Evolutionary conservation across 2,113 vertebrate genomes (phyloP).

Genomic region (Eclectus roratus): DNA sequence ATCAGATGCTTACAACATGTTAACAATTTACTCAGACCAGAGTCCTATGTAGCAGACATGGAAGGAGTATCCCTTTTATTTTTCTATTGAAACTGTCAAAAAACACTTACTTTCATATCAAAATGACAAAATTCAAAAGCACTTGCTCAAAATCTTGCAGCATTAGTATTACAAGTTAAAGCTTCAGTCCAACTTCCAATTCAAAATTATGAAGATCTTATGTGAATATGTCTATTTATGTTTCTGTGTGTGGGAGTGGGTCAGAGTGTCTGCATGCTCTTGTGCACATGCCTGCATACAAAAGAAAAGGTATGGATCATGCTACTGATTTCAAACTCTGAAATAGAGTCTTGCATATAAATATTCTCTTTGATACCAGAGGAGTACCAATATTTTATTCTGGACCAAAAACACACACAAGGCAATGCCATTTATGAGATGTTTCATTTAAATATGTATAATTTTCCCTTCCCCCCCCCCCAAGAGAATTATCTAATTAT

Average conservation of each 20-base stretch:
- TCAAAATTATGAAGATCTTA: not conserved
- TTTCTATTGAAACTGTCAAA: not conserved
- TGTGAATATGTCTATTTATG: not conserved
- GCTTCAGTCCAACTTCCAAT: not conserved
- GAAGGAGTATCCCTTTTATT: not conserved
- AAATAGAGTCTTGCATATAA: not conserved
- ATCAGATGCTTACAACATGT: not conserved
- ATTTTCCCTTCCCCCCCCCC: not conserved
- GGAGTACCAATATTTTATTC: not conserved
- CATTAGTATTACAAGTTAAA: not conserved
- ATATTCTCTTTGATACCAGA: not conserved
- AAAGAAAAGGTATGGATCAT: not conserved
- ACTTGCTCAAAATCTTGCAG: not conserved
- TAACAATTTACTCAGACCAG: not conserved
- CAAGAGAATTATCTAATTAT: not conserved
- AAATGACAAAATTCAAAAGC: not conserved
- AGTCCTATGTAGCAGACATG: not conserved
- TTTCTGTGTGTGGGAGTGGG: not conserved
- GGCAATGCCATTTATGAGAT: not conserved
- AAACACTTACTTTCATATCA: not conserved
- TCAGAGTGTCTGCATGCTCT: not conserved
- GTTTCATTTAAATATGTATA: not conserved
- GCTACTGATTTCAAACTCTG: not conserved
- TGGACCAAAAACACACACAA: not conserved
- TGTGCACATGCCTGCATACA: not conserved